phyloP scores from a whole-genome alignment of 2,888 invertebrate species.

The Tineola bisselliella region DNA sequence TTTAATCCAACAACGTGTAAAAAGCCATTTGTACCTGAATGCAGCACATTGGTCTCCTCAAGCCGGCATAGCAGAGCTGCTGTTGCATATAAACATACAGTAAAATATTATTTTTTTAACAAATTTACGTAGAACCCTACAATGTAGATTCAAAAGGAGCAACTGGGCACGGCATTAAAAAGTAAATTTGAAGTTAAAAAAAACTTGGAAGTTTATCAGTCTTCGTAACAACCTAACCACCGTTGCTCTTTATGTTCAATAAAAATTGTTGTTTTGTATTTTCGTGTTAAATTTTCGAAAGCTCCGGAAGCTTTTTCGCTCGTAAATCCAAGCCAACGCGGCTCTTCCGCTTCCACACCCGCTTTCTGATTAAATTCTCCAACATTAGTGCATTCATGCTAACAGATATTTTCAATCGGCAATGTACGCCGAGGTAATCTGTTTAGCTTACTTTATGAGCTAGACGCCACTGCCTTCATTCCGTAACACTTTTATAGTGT shows the following conservation, averaged over 20 bases:
- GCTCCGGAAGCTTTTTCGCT: constrained; percentile 42
- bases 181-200: background rate
- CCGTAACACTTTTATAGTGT: background rate
- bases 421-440: background rate
- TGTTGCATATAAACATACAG: no score
- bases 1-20: no score
- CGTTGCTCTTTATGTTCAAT: background rate
- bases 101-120: no score
- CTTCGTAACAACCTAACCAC: background rate
- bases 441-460: constrained; percentile 5
- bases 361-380: constrained; percentile 43
- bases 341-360: constrained; percentile 33
- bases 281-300: constrained; percentile 25
- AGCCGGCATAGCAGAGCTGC: no score
- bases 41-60: no score
- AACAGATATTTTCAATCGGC: constrained; percentile 40
- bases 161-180: background rate
- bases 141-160: background rate
- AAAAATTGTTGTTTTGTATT: constrained; percentile 11
- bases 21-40: no score
- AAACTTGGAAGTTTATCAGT: background rate
- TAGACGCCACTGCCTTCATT: background rate
- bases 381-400: constrained; percentile 44
- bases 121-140: no score
- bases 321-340: constrained; percentile 40